phyloP scores from a whole-genome alignment of 2,888 invertebrate species.

The Papilio gigon region DNA sequence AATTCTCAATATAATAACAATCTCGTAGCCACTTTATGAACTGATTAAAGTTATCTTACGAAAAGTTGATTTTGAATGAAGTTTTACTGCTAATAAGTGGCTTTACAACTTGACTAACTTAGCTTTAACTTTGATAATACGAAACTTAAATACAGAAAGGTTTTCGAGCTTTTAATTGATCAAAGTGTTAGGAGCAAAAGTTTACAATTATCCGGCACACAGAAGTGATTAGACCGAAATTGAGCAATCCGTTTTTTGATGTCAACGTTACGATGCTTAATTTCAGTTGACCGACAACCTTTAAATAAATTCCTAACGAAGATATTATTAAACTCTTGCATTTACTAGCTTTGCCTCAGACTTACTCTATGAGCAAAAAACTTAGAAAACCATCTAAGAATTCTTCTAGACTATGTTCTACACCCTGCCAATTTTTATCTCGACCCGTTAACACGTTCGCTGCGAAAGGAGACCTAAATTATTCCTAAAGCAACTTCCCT shows the following conservation, averaged over 20 bases:
- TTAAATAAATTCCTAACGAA: no score
- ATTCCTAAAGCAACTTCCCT: no score
- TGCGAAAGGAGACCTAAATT: no score
- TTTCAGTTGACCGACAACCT: background rate
- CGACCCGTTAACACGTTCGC: no score
- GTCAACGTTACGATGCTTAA: background rate
- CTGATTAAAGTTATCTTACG: background rate
- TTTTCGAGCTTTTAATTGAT: constrained; percentile 17
- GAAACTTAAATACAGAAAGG: constrained; percentile 25
- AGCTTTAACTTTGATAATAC: constrained; percentile 19
- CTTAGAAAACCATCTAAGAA: no score
- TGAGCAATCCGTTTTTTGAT: background rate
- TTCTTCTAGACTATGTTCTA: no score
- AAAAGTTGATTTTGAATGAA: constrained; percentile 1
- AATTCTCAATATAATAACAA: background rate
- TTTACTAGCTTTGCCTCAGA: no score
- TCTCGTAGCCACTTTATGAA: background rate
- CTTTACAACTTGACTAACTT: constrained; percentile 13
- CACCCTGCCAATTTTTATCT: no score
- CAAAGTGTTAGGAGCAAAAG: background rate
- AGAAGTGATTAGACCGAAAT: background rate
- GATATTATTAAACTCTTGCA: no score
- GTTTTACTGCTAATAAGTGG: constrained; percentile 4
- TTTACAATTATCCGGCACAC: constrained; percentile 12
- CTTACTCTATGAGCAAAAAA: no score